Percentiles rank a stretch among this genome's conserved stretches.
phyloP scores from a whole-genome alignment of 1,140 invertebrate genomes.

The Scaptomyza montana region DNA sequence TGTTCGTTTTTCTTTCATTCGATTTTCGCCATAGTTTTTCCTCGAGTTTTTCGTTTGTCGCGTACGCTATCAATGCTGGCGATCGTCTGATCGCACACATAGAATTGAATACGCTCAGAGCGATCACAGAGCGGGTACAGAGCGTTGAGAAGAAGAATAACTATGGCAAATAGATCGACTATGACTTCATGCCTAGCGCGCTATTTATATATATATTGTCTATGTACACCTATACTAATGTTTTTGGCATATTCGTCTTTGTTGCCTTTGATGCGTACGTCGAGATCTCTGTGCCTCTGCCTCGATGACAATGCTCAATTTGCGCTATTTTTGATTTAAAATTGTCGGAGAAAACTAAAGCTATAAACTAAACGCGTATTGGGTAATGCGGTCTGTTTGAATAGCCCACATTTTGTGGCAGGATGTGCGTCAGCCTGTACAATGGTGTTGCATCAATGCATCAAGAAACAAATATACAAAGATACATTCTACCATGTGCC shows the following conservation, averaged over 20 bases:
- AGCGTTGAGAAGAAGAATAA: slow-evolving; percentile 11
- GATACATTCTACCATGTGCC: slow-evolving; percentile 39
- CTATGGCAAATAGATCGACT: slow-evolving; percentile 62
- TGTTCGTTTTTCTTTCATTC: slow-evolving; percentile 23
- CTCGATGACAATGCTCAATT: slow-evolving; percentile 69
- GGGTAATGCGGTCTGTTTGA: slow-evolving; percentile 63
- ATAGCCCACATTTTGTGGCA: slow-evolving; percentile 62
- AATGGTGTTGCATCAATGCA: slow-evolving; percentile 12
- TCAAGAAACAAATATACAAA: no score
- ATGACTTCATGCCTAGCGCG: slow-evolving; percentile 68
- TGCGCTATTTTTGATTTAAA: slow-evolving; percentile 74
- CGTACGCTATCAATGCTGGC: slow-evolving; percentile 75
- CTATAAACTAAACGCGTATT: slow-evolving; percentile 35
- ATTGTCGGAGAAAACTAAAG: slow-evolving; percentile 48
- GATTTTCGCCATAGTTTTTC: slow-evolving; percentile 41
- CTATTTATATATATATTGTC: not conserved
- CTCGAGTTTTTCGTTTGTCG: slow-evolving; percentile 61
- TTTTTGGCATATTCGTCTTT: not conserved
- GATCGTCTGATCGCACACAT: slow-evolving; percentile 69
- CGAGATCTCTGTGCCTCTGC: slow-evolving; percentile 12
- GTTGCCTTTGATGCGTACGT: slow-evolving; percentile 65
- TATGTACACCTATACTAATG: slow-evolving; percentile 16
- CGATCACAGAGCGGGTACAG: slow-evolving; percentile 5
- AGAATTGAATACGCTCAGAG: slow-evolving; percentile 34
- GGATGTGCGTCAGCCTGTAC: slow-evolving; percentile 70